Evolutionary conservation across 2,888 invertebrate species (phyloP), one percentile per base, ranked within the genome.

Genomic region (Clistopyga incitator): DNA sequence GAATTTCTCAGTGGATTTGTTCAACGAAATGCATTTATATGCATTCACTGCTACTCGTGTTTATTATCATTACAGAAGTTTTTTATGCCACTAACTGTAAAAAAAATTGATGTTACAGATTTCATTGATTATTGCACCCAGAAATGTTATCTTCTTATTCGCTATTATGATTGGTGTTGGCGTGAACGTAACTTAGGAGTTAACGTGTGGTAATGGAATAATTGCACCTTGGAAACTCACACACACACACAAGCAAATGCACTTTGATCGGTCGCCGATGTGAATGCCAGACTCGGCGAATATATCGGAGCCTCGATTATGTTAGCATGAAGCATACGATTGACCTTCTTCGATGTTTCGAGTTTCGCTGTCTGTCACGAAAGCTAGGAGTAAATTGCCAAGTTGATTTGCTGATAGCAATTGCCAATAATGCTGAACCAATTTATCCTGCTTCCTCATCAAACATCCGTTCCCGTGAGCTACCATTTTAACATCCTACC

Each of bases 201-300:
- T 70, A 64, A 47, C 61, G 64, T 50, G 64, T 54, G 56, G 68
- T 68, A 64, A 74, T 68, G 38, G 45, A 77, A 84, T 70, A 84
- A 80, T 72, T 72, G 38, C 50, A 70, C 80, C 74, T 84, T 81
- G 84, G 72, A 81, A 61, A n/a, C n/a, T n/a, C n/a, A n/a, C 6
- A 23, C 29, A 38, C n/a, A 15, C 10, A 64, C 45, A 38, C 54
- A 45, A 11, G n/a, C 50, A 3, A 3, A 25, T 25, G 34, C 47
- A 65, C 54, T 23, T 38, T 38, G 20, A 59, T 80, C 56, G 11
- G 25, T 38, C 61, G 13, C 1, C 34, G 18, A 70, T n/a, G 50
- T 50, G 61, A 64, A n/a, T 23, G 29, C 42, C 72, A 59, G 18
- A 50, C 59, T 61, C 13, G 18, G 64, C 0, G 42, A 54, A 71